Conservation (phyloP, 2,797 vertebrate genomes). For the Syngnathus rostellatus region DNA sequence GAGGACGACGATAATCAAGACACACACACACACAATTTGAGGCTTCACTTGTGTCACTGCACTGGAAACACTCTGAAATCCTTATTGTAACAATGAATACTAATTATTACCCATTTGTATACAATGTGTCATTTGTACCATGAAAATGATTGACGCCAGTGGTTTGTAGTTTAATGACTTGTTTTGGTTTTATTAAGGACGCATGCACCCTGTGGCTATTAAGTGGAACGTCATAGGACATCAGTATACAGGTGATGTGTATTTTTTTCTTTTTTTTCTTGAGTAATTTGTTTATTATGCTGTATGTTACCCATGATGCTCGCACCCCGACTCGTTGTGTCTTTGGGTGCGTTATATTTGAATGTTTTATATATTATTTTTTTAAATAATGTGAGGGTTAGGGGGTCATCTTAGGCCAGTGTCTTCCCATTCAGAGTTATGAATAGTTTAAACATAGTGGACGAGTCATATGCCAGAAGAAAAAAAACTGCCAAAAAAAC, state of each 20-base stretch:
- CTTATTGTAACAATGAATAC: slow-evolving; percentile 48
- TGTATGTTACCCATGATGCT: too few species aligned
- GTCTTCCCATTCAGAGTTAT: background rate
- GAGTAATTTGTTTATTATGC: background rate
- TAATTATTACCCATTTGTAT: slow-evolving; percentile 58
- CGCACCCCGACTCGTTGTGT: background rate
- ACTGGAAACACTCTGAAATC: slow-evolving; percentile 65
- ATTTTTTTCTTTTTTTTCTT: background rate
- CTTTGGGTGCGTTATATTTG: background rate
- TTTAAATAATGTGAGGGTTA: background rate
- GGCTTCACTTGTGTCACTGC: slow-evolving; percentile 57
- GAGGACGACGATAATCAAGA: background rate
- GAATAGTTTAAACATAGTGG: background rate
- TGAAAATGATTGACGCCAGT: slow-evolving; percentile 63
- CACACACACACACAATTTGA: slow-evolving; percentile 24
- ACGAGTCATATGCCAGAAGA: background rate
- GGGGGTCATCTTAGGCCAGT: background rate
- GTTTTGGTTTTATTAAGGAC: slow-evolving; percentile 56
- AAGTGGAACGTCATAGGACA: slow-evolving; percentile 52
- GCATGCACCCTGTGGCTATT: slow-evolving; percentile 61
- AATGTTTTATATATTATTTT: background rate
- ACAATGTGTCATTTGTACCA: slow-evolving; percentile 70
- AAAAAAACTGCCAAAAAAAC: background rate
- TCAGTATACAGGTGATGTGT: slow-evolving; percentile 50
- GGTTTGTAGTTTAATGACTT: slow-evolving; percentile 58